Percentiles rank a stretch among this genome's conserved stretches.
These are phyloP conservation scores for Trinorchestia longiramus DNA, from an alignment of 1,140 invertebrate genomes.

Conservation along the genomic window DNA sequence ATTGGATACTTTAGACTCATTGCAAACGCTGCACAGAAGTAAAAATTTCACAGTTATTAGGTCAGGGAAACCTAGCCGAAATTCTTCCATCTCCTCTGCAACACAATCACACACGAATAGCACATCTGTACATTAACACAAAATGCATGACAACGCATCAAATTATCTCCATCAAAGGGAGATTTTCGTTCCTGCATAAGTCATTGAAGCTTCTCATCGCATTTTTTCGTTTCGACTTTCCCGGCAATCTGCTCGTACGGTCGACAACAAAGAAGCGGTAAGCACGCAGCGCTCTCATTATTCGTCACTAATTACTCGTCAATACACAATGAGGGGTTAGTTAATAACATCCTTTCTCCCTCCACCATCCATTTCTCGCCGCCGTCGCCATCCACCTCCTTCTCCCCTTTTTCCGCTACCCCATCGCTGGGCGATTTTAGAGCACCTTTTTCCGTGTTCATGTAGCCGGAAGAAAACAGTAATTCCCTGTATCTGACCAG, in stretches of 20 bases:
- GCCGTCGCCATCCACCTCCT: too few relatives aligned
- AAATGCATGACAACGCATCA: neutral
- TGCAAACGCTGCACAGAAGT: neutral
- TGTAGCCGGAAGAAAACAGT: constrained; percentile 50
- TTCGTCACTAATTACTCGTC: constrained; percentile 30
- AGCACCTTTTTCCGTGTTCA: constrained; percentile 39
- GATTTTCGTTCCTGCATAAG: neutral
- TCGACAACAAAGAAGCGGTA: neutral
- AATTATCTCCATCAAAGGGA: neutral
- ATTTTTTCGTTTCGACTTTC: neutral
- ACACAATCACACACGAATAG: neutral
- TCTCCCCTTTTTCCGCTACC: too few relatives aligned
- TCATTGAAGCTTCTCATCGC: neutral
- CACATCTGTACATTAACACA: neutral
- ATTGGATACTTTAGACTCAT: neutral
- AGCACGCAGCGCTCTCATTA: neutral
- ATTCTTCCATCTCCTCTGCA: neutral
- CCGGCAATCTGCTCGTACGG: neutral
- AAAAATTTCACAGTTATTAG: neutral
- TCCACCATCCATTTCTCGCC: too few relatives aligned
- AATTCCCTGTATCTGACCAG: constrained; percentile 9
- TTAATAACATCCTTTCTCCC: neutral
- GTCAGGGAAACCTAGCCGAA: neutral
- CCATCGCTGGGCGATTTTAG: constrained; percentile 10
- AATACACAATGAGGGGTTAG: constrained; percentile 25